Base-by-base conservation (phyloP, 2,888 invertebrate genomes). In the Tachina fera region DNA sequence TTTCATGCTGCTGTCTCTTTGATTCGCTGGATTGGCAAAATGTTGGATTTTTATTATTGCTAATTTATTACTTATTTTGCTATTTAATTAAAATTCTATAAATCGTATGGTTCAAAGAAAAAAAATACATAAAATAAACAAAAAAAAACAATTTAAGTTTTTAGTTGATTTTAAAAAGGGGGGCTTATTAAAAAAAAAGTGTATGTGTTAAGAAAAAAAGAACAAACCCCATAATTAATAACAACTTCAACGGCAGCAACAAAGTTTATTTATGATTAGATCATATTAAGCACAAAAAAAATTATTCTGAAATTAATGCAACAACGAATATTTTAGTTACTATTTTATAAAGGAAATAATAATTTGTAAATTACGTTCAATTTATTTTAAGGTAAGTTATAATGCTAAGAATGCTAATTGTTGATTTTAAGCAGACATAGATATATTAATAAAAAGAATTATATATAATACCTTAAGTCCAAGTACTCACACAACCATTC, bases 101-200 rank as follows among this genome's bases (percentile, higher is more conserved):
- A 83, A 83, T 65, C 14, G 65, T 58, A 65, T 70, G 60, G 70
- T 31, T 51, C 31, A 19, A 51, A 61, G 60, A 68, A 45, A 72
- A 76, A 63, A 16, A 80, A 72, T 81, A 70, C 51, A 80, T 76
- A 56, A 65, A 76, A 60, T 80, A 45, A 39, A 74, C 41, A 77
- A 11, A 6, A 49, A 11, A 72, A 84, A 16, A 49, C 10, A 39
- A 58, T 65, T 47, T 67, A 22, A 70, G 63, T 65, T 70, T 71
- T 80, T 60, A 49, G 39, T 19, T 49, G 72, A 8, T 53, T 67
- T 65, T 61, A 19, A 60, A 68, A n/a, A 67, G 45, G 58, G 10
- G 22, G 45, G 45, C 39, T 11, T 71, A n/a, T 78, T 13, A 51
- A 56, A n/a, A 16, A 45, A 9, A 22, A 16, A 45, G 45, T 53